phyloP scores from a whole-genome alignment of 2,113 vertebrate species.

The Gavialis gangeticus region DNA sequence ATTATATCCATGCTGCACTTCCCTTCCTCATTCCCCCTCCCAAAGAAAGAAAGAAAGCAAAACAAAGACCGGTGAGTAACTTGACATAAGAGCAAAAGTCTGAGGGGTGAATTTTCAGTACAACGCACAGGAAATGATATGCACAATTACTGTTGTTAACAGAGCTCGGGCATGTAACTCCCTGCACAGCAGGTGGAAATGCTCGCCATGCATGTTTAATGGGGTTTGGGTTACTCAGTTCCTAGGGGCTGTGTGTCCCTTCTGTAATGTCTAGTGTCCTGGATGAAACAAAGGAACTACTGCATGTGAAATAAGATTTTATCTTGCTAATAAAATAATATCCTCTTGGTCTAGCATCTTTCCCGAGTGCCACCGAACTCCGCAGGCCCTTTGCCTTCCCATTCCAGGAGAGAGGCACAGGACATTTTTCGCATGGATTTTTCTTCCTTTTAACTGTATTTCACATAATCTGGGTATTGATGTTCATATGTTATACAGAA shows the following conservation, averaged over 20 bases:
- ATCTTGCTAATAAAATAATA: constrained; percentile 61
- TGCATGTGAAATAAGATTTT: constrained; percentile 52
- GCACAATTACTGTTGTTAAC: constrained; percentile 81
- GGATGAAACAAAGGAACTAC: constrained; percentile 69
- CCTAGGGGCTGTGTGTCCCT: constrained; percentile 71
- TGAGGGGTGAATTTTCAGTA: constrained; percentile 74
- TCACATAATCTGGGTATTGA: constrained; percentile 1
- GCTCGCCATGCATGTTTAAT: constrained; percentile 79
- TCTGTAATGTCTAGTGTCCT: constrained; percentile 66
- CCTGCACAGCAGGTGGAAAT: constrained; percentile 78
- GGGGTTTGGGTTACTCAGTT: constrained; percentile 73
- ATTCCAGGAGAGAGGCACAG: neutral
- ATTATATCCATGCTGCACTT: neutral
- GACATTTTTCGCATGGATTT: constrained; percentile 11
- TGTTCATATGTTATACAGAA: constrained; percentile 29
- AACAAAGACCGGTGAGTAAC: constrained; percentile 58
- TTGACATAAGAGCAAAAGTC: constrained; percentile 69
- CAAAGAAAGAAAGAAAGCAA: neutral
- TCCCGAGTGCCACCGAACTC: constrained; percentile 45
- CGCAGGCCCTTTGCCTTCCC: constrained; percentile 53
- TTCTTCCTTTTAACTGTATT: constrained; percentile 23
- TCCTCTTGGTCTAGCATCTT: constrained; percentile 50
- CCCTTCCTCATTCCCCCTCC: constrained; percentile 4
- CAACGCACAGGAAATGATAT: constrained; percentile 75
- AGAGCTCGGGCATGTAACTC: constrained; percentile 78